Conservation (phyloP, 2,888 invertebrate genomes). For the Allygus modestus region DNA sequence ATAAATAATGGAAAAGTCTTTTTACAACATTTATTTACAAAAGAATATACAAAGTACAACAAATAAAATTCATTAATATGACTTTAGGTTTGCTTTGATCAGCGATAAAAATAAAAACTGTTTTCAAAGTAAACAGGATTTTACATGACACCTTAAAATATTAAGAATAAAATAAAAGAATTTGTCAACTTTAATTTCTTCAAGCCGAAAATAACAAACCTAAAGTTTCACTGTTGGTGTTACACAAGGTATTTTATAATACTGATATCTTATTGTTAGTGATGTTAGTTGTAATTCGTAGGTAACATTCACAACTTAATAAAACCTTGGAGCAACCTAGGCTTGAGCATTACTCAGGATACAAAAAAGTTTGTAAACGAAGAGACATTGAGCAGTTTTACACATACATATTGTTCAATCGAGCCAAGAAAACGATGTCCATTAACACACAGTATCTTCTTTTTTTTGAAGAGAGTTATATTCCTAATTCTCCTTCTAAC, state of each 20-base stretch:
- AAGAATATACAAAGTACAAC: constrained; percentile 13
- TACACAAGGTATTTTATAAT: not conserved
- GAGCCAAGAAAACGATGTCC: not conserved
- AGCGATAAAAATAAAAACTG: not conserved
- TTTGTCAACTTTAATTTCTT: not conserved
- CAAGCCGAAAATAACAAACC: not conserved
- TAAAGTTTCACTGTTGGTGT: not conserved
- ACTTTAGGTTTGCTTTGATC: constrained; percentile 1
- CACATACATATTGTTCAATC: too few species aligned
- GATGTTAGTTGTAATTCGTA: not conserved
- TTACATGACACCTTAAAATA: not conserved
- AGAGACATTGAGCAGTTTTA: not conserved
- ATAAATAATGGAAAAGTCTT: not conserved
- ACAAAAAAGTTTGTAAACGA: not conserved
- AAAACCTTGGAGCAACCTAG: not conserved
- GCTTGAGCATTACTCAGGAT: not conserved
- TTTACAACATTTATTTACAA: constrained; percentile 34
- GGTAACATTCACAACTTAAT: constrained; percentile 2
- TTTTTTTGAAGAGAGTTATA: too few species aligned
- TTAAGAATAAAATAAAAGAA: too few species aligned
- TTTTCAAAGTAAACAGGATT: not conserved
- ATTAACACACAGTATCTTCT: too few species aligned
- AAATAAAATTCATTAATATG: not conserved
- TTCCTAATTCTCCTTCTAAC: too few species aligned
- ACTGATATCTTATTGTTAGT: not conserved